phyloP scores from a whole-genome alignment of 2,888 invertebrate species.

The Protonemura montana region DNA sequence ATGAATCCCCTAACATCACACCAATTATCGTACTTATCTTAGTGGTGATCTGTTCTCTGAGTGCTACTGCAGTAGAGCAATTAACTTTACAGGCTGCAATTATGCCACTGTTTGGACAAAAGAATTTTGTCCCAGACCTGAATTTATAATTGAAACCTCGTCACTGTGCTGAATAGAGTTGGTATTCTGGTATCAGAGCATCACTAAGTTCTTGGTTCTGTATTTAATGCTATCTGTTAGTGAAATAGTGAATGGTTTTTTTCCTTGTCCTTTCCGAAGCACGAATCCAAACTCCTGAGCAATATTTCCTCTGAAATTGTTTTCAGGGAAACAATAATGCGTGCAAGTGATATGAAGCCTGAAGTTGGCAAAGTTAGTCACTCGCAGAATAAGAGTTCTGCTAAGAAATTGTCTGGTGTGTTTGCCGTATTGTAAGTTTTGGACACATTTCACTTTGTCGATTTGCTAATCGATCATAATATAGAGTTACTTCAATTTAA shows the following conservation, averaged over 20 bases:
- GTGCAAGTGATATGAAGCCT: not conserved
- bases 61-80: no score
- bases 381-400: not conserved
- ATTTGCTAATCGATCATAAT: not conserved
- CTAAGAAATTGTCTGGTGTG: not conserved
- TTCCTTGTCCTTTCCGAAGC: not conserved
- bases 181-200: no score
- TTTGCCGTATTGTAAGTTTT: not conserved
- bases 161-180: no score
- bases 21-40: no score
- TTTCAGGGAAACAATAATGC: not conserved
- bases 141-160: no score
- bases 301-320: not conserved
- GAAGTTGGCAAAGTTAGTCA: not conserved
- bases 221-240: no score
- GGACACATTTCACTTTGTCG: not conserved
- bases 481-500: not conserved
- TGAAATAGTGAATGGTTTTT: no score
- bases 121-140: no score
- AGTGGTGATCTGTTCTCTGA: no score
- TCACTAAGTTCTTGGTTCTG: no score
- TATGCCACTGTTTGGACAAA: no score
- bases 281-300: not conserved
- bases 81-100: no score
- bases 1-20: not conserved